These are phyloP conservation scores for Myrmecobius fasciatus DNA, from an alignment of 2,113 vertebrate species.

Conservation along the genomic window DNA sequence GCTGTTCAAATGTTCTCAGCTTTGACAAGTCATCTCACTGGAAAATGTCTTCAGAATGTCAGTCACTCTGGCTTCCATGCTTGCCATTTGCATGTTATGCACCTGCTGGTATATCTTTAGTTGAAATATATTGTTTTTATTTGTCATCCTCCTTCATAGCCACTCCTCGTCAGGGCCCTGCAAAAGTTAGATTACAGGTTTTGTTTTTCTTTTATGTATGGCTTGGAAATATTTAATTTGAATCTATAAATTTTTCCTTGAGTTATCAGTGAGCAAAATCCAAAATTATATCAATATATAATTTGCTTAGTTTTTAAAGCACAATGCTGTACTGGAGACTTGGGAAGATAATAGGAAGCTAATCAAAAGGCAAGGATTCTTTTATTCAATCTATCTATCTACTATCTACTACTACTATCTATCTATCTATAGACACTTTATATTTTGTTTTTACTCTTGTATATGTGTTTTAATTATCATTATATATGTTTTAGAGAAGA, in stretches of 20 bases:
- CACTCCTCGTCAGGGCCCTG: neutral
- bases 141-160: neutral
- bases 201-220: constrained; percentile 24
- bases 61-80: constrained; percentile 69
- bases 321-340: constrained; percentile 14
- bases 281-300: constrained; percentile 23
- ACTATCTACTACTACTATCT: too few species aligned
- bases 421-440: neutral
- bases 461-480: neutral
- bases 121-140: constrained; percentile 76
- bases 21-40: constrained; percentile 81
- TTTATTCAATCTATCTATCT: neutral
- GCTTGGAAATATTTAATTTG: constrained; percentile 49
- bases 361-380: constrained; percentile 18
- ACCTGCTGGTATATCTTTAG: constrained; percentile 73
- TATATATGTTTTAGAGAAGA: neutral
- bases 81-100: constrained; percentile 76
- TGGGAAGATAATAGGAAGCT: constrained; percentile 35
- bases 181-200: constrained; percentile 39
- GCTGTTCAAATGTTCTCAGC: constrained; percentile 82
- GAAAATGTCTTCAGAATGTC: constrained; percentile 81
- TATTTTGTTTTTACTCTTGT: neutral
- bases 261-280: neutral
- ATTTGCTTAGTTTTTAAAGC: constrained; percentile 1
- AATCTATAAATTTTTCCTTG: constrained; percentile 31